phyloP scores from a whole-genome alignment of 2,113 vertebrate species.

The Podocnemis expansa region DNA sequence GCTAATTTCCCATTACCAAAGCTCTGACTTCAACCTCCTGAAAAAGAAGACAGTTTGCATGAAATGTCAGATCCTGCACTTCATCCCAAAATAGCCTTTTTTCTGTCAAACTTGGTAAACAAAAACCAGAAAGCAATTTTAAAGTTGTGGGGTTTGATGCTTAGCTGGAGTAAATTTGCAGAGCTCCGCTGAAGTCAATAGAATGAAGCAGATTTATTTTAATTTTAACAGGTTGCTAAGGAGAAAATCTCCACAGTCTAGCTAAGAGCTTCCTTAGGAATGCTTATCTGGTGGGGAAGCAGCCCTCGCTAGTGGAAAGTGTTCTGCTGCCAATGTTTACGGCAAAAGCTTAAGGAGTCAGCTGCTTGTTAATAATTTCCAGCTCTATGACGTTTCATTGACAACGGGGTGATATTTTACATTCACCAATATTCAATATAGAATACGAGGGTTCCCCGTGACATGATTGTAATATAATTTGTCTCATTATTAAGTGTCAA shows the following conservation, averaged over 20 bases:
- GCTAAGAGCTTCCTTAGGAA: not conserved
- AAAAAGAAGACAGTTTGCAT: not conserved
- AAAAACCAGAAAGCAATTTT: not conserved
- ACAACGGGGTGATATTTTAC: not conserved
- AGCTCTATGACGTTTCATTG: fast-evolving
- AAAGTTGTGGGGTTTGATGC: not conserved
- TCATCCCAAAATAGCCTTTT: not conserved
- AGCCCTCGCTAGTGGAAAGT: not conserved
- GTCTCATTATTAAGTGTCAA: conserved; percentile 45
- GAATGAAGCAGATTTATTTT: conserved; percentile 61
- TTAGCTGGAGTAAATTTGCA: conserved; percentile 30
- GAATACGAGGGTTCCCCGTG: not conserved
- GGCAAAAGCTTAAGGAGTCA: not conserved
- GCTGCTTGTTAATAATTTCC: not conserved
- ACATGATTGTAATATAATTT: conserved; percentile 47
- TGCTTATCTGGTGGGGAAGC: fast-evolving
- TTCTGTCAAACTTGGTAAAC: not conserved
- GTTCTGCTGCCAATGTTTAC: not conserved
- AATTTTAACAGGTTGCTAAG: conserved; percentile 39
- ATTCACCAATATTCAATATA: not conserved
- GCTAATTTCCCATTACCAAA: not conserved
- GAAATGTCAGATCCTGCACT: not conserved
- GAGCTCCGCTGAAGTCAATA: conserved; percentile 12
- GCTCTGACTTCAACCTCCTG: not conserved
- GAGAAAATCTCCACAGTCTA: conserved; percentile 37